Conservation (phyloP, 2,113 vertebrate genomes). For the Entomyzon cyanotis region DNA sequence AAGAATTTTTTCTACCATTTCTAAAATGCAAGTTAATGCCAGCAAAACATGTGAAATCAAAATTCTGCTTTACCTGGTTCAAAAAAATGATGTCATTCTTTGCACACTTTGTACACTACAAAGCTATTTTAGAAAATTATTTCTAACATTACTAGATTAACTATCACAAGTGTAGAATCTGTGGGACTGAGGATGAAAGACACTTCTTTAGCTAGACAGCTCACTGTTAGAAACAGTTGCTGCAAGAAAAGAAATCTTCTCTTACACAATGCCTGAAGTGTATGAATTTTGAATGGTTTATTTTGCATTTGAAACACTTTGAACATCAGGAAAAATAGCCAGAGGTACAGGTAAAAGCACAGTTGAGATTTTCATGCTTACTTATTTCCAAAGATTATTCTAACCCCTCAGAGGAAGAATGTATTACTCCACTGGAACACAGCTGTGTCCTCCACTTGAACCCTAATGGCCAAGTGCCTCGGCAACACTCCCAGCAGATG, state of each 20-base stretch:
- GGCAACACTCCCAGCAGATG: neutral
- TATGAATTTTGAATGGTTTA: neutral
- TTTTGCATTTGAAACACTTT: neutral
- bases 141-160: neutral
- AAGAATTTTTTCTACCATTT: neutral
- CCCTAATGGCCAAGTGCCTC: neutral
- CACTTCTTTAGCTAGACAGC: neutral
- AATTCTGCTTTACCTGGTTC: neutral
- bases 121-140: neutral
- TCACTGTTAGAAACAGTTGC: neutral
- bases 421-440: neutral
- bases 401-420: neutral
- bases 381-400: neutral
- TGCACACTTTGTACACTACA: neutral
- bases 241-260: neutral
- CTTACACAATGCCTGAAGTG: neutral
- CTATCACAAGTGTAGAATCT: neutral
- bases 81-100: neutral
- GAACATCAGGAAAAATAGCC: neutral
- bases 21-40: neutral
- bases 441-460: neutral
- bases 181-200: neutral
- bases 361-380: neutral
- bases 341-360: neutral
- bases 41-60: neutral